Percentiles rank a stretch among this genome's conserved stretches.
phyloP scores from a whole-genome alignment of 2,113 vertebrate species.

The Rhabdornis inornatus region DNA sequence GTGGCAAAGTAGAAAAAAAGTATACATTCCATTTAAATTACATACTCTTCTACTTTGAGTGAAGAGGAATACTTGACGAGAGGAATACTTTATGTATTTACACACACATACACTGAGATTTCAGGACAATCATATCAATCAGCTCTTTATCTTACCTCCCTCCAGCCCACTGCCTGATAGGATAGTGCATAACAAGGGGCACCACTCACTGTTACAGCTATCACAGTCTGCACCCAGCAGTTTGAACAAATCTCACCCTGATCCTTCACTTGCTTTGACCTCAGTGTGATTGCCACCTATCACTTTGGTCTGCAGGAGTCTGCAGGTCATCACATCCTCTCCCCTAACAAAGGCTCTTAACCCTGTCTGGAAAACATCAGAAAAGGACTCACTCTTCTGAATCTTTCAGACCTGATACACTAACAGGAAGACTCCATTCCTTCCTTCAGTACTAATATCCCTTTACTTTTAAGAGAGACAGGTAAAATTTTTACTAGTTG shows the following conservation, averaged over 20 bases:
- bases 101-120: background rate
- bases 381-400: background rate
- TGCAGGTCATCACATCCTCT: background rate
- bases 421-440: background rate
- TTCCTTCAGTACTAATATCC: background rate
- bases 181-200: background rate
- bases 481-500: background rate
- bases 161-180: background rate
- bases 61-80: background rate
- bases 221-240: background rate
- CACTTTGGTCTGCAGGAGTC: background rate
- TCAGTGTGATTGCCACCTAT: background rate
- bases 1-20: background rate
- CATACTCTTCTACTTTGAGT: background rate
- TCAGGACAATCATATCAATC: background rate
- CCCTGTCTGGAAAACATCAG: background rate
- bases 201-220: background rate
- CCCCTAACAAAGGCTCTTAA: background rate
- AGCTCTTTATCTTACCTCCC: background rate
- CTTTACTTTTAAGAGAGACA: background rate
- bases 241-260: background rate
- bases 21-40: background rate
- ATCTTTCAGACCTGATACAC: background rate
- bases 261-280: background rate
- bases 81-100: background rate